These are phyloP conservation scores for Lepus oiostolus DNA, from an alignment of 2,797 vertebrate species.

Conservation along the genomic window DNA sequence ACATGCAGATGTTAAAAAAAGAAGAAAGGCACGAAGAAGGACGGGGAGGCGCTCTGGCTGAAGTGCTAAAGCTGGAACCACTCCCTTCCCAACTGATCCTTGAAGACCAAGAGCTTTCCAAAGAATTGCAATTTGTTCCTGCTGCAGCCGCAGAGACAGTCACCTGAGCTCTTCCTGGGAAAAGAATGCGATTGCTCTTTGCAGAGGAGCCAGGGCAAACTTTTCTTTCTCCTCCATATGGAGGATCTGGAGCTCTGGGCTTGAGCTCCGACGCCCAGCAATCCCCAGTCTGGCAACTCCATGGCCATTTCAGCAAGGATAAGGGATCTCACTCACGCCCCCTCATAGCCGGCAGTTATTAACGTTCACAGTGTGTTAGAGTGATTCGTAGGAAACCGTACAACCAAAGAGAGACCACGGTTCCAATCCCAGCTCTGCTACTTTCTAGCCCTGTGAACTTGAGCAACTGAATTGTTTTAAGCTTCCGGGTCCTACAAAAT, in stretches of 20 bases:
- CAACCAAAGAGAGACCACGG: not conserved
- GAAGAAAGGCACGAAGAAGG: conserved; percentile 54
- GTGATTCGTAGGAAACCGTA: not conserved
- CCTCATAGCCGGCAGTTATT: not conserved
- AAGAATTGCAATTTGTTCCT: conserved; percentile 64
- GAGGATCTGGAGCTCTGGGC: not conserved
- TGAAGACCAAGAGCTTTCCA: conserved; percentile 72
- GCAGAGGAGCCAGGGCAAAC: conserved; percentile 78
- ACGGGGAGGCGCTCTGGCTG: conserved; percentile 46
- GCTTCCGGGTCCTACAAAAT: not conserved
- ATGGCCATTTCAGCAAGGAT: conserved; percentile 71
- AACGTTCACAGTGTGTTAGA: not conserved
- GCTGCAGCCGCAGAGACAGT: conserved; percentile 57
- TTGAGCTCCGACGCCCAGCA: conserved; percentile 66
- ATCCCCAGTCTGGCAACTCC: conserved; percentile 55
- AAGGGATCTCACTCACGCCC: conserved; percentile 58
- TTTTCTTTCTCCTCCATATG: conserved; percentile 22
- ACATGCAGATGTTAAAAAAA: conserved; percentile 81
- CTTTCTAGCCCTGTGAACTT: not conserved
- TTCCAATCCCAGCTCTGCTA: not conserved
- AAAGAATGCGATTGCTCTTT: conserved; percentile 33
- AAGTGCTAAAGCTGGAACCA: conserved; percentile 60
- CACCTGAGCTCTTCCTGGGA: conserved; percentile 60
- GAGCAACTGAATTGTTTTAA: not conserved
- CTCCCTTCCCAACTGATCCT: conserved; percentile 71